Percentiles rank a stretch among this genome's conserved stretches.
Evolutionary conservation across 1,140 invertebrate species (phyloP).

Genomic region (Rhyzopertha dominica): DNA sequence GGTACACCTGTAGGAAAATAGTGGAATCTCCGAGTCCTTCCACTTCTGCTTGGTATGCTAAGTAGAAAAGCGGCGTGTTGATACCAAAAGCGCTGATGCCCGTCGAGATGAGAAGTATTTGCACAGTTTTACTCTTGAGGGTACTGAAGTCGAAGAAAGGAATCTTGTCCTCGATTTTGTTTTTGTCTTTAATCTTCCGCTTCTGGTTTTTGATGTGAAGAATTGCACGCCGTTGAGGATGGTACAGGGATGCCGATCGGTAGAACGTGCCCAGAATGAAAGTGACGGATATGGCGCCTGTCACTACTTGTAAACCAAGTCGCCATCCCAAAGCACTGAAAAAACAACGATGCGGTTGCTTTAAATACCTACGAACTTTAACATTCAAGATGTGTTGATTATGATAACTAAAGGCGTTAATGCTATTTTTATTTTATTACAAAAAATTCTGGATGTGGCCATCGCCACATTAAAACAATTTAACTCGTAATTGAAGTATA

Average conservation of each 20-base stretch:
- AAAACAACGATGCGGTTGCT: slow-evolving; percentile 6
- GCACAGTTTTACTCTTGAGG: slow-evolving; percentile 75
- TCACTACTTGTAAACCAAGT: slow-evolving; percentile 78
- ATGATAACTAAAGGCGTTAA: too few species aligned
- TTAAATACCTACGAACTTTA: too few species aligned
- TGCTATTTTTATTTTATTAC: too few species aligned
- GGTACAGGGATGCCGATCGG: slow-evolving; percentile 82
- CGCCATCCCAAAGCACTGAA: slow-evolving; percentile 82
- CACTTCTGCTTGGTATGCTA: slow-evolving; percentile 72
- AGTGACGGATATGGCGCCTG: slow-evolving; percentile 74
- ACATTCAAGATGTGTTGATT: too few species aligned
- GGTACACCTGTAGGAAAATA: slow-evolving; percentile 69
- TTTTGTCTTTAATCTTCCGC: slow-evolving; percentile 73
- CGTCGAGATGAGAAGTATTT: slow-evolving; percentile 75
- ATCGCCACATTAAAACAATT: too few species aligned
- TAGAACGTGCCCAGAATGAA: slow-evolving; percentile 87
- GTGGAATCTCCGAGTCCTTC: slow-evolving; percentile 66
- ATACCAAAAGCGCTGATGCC: slow-evolving; percentile 73
- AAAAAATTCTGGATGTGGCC: too few species aligned
- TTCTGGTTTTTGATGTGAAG: slow-evolving; percentile 88
- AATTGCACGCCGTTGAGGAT: slow-evolving; percentile 82
- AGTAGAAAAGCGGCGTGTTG: slow-evolving; percentile 80
- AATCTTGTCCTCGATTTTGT: slow-evolving; percentile 66
- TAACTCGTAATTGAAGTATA: too few species aligned
- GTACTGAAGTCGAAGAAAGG: slow-evolving; percentile 84